phyloP scores from a whole-genome alignment of 2,113 vertebrate species.

The Microtus richardsoni region DNA sequence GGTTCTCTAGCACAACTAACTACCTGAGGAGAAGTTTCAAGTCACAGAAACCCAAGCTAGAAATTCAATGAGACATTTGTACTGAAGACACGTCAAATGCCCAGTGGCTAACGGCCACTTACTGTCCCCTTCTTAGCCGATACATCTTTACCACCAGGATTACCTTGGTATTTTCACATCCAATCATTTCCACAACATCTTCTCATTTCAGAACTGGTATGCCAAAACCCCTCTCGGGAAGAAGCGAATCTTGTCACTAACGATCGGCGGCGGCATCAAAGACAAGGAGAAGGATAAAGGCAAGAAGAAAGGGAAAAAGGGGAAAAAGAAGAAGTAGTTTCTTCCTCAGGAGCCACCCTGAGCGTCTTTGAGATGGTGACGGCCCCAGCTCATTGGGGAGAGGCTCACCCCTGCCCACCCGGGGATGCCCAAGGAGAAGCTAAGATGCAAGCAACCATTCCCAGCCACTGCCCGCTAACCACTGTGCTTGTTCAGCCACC shows the following conservation, averaged over 20 bases:
- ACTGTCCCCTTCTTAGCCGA: background rate
- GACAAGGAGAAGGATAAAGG: slow-evolving; percentile 67
- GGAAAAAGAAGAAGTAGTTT: slow-evolving; percentile 72
- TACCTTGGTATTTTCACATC: background rate
- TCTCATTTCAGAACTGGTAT: slow-evolving; percentile 89
- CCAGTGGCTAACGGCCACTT: rapidly evolving
- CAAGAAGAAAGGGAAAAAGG: slow-evolving; percentile 57
- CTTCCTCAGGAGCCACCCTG: background rate
- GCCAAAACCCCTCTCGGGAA: slow-evolving; percentile 89
- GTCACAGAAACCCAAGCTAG: background rate
- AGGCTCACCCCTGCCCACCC: background rate
- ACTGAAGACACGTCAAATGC: too few species aligned
- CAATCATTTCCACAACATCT: background rate
- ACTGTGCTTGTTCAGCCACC: rapidly evolving
- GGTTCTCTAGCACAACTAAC: background rate
- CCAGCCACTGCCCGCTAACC: rapidly evolving
- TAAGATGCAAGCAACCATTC: rapidly evolving
- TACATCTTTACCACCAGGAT: background rate
- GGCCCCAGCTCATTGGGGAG: background rate
- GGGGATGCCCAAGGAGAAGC: background rate
- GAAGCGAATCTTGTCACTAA: slow-evolving; percentile 76
- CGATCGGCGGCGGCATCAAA: slow-evolving; percentile 46
- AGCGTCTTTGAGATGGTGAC: background rate
- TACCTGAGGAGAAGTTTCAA: background rate
- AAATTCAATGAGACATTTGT: background rate